Evolutionary conservation across 2,888 invertebrate species (phyloP).

Genomic region (Patella ulyssiponensis): DNA sequence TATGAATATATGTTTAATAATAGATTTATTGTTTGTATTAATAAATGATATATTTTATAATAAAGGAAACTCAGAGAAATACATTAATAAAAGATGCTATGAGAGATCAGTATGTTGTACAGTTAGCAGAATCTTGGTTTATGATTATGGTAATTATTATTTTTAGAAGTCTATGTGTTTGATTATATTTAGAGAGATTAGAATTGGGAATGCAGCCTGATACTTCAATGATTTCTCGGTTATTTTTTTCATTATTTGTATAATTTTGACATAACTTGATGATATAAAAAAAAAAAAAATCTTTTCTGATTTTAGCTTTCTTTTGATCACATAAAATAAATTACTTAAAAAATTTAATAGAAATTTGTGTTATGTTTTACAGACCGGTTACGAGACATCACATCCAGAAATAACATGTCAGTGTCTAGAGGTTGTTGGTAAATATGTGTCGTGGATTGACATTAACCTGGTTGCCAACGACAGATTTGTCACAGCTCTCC

Average conservation of each 20-base stretch:
- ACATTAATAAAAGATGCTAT: slow-evolving; percentile 76
- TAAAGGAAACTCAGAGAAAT: slow-evolving; percentile 73
- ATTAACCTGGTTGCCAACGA: slow-evolving; percentile 76
- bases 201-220: background rate
- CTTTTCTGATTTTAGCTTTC: too few relatives aligned
- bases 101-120: slow-evolving; percentile 75
- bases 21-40: background rate
- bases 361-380: slow-evolving; percentile 36
- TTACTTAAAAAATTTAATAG: too few relatives aligned
- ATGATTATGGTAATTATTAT: slow-evolving; percentile 74
- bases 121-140: slow-evolving; percentile 76
- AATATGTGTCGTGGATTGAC: slow-evolving; percentile 77
- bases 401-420: slow-evolving; percentile 71
- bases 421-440: slow-evolving; percentile 75
- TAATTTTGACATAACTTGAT: too few relatives aligned
- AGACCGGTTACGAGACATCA: slow-evolving; percentile 72
- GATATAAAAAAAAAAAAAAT: too few relatives aligned
- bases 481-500: slow-evolving; percentile 74
- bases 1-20: background rate
- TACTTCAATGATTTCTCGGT: background rate
- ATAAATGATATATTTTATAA: slow-evolving; percentile 17
- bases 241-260: too few relatives aligned
- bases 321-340: too few relatives aligned
- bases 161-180: background rate
- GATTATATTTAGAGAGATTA: background rate